Conservation (phyloP, 2,888 invertebrate species). For the Ernsta delagoae region DNA sequence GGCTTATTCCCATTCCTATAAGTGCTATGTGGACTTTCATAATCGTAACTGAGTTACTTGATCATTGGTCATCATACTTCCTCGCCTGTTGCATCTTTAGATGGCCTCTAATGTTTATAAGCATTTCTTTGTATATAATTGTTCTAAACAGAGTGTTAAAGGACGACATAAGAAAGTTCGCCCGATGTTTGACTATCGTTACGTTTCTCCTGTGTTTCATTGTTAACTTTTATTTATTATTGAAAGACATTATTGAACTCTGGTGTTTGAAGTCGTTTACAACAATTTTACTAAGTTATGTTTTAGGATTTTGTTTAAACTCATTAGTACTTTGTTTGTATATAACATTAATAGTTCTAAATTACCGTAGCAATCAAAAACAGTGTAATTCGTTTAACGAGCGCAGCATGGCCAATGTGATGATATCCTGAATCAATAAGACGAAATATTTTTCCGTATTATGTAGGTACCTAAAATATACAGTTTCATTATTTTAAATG, state of each 20-base stretch:
- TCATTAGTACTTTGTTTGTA: constrained; percentile 65
- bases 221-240: constrained; percentile 69
- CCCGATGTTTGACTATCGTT: constrained; percentile 65
- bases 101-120: constrained; percentile 71
- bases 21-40: constrained; percentile 54
- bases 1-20: constrained; percentile 66
- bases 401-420: constrained; percentile 39
- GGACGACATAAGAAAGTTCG: constrained; percentile 69
- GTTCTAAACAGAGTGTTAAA: constrained; percentile 63
- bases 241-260: constrained; percentile 64
- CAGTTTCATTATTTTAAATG: not conserved
- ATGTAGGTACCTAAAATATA: too few species aligned
- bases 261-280: constrained; percentile 60
- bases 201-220: constrained; percentile 72
- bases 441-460: too few species aligned
- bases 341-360: constrained; percentile 60
- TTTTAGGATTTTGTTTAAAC: constrained; percentile 67
- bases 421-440: constrained; percentile 21
- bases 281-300: constrained; percentile 57
- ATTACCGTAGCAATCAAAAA: constrained; percentile 56
- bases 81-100: constrained; percentile 64
- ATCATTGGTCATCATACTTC: constrained; percentile 57
- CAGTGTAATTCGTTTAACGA: constrained; percentile 52
- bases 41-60: constrained; percentile 48
- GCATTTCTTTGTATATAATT: constrained; percentile 62